A percentile compares a stretch with the other conserved stretches of the same genome.
Conservation (phyloP, 2,797 vertebrate species). For the Lates japonicus region DNA sequence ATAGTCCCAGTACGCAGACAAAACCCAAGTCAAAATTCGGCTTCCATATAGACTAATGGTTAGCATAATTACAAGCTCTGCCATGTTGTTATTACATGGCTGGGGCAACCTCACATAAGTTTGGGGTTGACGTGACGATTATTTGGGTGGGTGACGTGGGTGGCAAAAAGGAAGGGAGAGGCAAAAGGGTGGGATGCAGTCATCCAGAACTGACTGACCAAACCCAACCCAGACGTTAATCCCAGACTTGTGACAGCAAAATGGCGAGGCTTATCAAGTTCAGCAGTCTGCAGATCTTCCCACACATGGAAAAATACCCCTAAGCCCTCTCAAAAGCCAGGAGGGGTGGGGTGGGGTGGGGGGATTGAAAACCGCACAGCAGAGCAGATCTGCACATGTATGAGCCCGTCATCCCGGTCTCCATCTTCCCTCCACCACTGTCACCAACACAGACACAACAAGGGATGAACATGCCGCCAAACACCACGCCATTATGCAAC, state of each 20-base stretch:
- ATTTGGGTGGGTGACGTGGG: conserved; percentile 66
- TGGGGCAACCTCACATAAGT: conserved; percentile 63
- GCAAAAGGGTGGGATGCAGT: conserved; percentile 52
- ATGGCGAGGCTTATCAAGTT: conserved; percentile 61
- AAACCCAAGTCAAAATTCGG: conserved; percentile 27
- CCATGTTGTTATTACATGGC: conserved; percentile 55
- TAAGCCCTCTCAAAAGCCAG: conserved; percentile 28
- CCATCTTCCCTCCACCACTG: background rate
- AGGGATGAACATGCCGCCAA: background rate
- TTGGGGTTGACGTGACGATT: conserved; percentile 63
- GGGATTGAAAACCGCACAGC: conserved; percentile 26
- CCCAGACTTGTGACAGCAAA: conserved; percentile 66
- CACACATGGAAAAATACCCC: conserved; percentile 27
- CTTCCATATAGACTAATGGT: conserved; percentile 57
- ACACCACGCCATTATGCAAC: conserved; percentile 27
- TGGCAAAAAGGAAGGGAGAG: conserved; percentile 59
- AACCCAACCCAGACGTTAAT: conserved; percentile 63
- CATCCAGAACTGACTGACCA: conserved; percentile 34
- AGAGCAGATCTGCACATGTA: conserved; percentile 35
- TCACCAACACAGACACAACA: conserved; percentile 34
- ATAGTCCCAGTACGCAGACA: conserved; percentile 44
- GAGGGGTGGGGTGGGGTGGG: accelerated
- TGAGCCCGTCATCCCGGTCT: background rate
- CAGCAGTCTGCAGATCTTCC: conserved; percentile 52
- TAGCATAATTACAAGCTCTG: conserved; percentile 67